Evolutionary conservation across 2,113 vertebrate species (phyloP), one percentile per base, ranked within the genome.

Genomic region (Cyanoderma ruficeps): DNA sequence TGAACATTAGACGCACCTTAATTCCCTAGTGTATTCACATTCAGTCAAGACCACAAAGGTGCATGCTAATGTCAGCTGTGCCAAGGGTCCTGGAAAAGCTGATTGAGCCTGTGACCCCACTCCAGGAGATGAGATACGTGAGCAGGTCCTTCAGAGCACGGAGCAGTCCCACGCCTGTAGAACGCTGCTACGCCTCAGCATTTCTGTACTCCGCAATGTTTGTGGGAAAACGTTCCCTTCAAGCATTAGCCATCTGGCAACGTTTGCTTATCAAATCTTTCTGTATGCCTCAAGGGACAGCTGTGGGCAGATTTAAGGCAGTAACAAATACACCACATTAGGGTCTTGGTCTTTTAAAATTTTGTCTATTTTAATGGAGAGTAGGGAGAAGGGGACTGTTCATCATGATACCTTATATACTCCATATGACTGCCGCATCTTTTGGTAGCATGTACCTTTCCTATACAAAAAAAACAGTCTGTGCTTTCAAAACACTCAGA

Each of bases 281-380:
- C 75, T 4, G 2, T 22, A 3, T 72, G 70, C 74, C 87, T 95
- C 87, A 83, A 76, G 65, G 49, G 87, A 96, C 61, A 88, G 39
- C 21, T 97, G 91, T 97, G 83, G 91, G 84, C 70, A 94, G 75
- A 93, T 90, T 61, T 89, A 87, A 93, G 60, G 44, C 91, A 82
- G 70, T 39, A 91, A 91, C 50, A 91, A 90, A 91, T 39, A 80
- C 24, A 74, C 4, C 27, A 90, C 68, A 79, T 83, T 89, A 96
- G 74, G 53, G 46, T 42, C 24, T 46, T 53, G 31, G 65, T 64
- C 46, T 76, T 83, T 91, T 72, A 9, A 86, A 31, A 56, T 78
- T 91, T 74, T 71, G 16, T 50, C 27, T 87, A 3, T 72, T 90
- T 87, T 37, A 87, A 53, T 25, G 9, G 42, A 83, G 52, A 67